Percentiles rank a stretch among this genome's conserved stretches.
phyloP scores from a whole-genome alignment of 2,797 vertebrate species.

The Rhynchonycteris naso region DNA sequence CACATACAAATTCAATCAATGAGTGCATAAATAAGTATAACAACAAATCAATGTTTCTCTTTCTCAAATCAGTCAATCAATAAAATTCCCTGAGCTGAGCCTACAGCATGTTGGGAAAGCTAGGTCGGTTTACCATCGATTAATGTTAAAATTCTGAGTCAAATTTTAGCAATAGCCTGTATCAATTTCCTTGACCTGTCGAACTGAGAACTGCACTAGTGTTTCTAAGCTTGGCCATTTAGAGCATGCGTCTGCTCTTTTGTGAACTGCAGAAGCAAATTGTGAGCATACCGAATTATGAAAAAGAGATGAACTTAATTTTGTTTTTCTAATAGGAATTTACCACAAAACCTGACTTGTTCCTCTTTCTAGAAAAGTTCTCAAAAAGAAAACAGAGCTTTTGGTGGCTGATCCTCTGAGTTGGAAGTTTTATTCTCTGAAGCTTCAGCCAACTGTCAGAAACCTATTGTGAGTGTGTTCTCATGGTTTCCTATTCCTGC shows the following conservation, averaged over 20 bases:
- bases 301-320: neutral
- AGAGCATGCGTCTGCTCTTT: neutral
- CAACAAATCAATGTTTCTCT: too few relatives aligned
- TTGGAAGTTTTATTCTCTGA: neutral
- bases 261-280: neutral
- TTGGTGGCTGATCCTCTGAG: neutral
- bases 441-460: neutral
- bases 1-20: too few relatives aligned
- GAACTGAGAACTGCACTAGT: constrained; percentile 10
- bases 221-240: neutral
- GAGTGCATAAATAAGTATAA: too few relatives aligned
- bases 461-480: neutral
- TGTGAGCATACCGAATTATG: constrained; percentile 57
- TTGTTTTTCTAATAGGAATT: neutral
- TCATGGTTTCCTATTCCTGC: neutral
- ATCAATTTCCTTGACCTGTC: constrained; percentile 30
- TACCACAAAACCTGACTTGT: neutral
- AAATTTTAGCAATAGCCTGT: constrained; percentile 51
- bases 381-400: neutral
- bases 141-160: constrained; percentile 52
- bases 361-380: neutral
- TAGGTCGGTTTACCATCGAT: neutral
- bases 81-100: neutral
- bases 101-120: neutral
- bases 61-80: too few relatives aligned